Percentiles rank a stretch among this genome's conserved stretches.
phyloP scores from a whole-genome alignment of 2,797 vertebrate genomes.

The Gambelia wislizenii region DNA sequence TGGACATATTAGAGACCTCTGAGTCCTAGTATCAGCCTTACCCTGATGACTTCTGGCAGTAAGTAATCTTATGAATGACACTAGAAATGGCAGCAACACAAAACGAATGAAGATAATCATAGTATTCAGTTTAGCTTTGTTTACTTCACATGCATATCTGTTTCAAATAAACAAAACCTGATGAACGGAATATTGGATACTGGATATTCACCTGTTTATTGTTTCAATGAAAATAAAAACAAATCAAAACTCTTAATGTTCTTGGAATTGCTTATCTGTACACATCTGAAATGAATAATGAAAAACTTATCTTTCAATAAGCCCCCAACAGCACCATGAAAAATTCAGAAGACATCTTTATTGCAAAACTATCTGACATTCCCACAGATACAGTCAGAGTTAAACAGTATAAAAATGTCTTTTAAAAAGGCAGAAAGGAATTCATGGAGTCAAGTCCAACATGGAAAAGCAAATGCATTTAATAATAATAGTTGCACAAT shows the following conservation, averaged over 20 bases:
- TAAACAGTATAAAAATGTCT: constrained; percentile 19
- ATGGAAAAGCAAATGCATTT: background rate
- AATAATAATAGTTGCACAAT: background rate
- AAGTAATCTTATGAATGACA: background rate
- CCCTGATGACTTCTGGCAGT: background rate
- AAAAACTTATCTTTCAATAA: constrained; percentile 29
- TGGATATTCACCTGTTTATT: background rate
- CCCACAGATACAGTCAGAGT: background rate
- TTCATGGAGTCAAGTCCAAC: background rate
- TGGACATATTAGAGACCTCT: background rate
- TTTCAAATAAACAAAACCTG: background rate
- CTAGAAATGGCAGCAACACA: too few species aligned
- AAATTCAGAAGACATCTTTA: constrained; percentile 34
- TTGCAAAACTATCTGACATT: background rate
- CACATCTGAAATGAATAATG: constrained; percentile 2
- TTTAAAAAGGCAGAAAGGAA: background rate
- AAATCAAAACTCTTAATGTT: background rate
- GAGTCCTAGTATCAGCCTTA: background rate
- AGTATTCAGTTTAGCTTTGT: background rate
- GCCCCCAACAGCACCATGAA: background rate
- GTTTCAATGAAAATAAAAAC: background rate
- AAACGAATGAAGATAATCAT: background rate
- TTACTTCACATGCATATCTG: background rate
- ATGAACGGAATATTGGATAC: background rate
- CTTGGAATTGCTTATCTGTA: background rate